Percentiles rank a stretch among this genome's conserved stretches.
Conservation (phyloP, 2,888 invertebrate species). For the Drosophila neoperkinsi region DNA sequence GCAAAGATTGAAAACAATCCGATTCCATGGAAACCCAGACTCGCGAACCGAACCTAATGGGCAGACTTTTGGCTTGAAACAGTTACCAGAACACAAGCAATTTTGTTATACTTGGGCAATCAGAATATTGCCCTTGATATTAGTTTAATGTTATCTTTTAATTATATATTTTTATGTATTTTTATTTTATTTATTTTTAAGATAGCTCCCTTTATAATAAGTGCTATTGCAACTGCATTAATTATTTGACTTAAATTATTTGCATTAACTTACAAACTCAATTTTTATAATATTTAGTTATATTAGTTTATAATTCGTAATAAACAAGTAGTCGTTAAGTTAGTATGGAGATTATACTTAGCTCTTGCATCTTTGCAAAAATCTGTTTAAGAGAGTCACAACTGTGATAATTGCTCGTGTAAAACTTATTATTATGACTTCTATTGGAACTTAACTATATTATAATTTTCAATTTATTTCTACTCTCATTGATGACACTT, state of each 20-base stretch:
- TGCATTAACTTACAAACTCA: not conserved
- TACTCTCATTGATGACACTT: not conserved
- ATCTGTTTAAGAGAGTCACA: not conserved
- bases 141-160: not conserved
- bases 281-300: not conserved
- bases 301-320: not conserved
- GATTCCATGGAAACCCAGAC: not conserved
- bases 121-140: not conserved
- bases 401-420: not conserved
- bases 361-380: not conserved
- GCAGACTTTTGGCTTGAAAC: not conserved
- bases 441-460: not conserved
- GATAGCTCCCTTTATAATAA: not conserved
- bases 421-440: not conserved
- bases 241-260: not conserved
- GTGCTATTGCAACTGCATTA: not conserved
- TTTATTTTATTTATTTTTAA: not conserved
- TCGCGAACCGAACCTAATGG: not conserved
- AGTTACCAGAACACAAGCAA: not conserved
- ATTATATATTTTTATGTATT: not conserved
- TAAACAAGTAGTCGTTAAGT: not conserved
- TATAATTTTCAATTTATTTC: not conserved
- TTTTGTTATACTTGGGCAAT: not conserved
- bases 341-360: not conserved
- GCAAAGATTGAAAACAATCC: not conserved